These are phyloP conservation scores for Phyto melanocephala DNA, from an alignment of 2,888 invertebrate genomes.

Conservation along the genomic window DNA sequence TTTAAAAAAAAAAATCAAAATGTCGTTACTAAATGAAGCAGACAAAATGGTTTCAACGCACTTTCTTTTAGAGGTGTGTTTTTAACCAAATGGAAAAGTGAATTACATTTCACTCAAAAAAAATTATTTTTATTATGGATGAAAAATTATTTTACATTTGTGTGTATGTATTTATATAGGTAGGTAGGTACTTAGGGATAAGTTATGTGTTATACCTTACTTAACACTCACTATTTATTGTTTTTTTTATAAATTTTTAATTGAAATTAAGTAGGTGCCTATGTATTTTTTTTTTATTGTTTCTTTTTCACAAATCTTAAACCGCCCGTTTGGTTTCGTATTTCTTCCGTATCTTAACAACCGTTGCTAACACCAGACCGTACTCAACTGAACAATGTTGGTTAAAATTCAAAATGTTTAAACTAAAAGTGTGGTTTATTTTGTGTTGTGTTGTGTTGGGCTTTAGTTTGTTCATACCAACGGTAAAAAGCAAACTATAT, in stretches of 20 bases:
- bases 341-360: constrained; percentile 61
- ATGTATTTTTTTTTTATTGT: not conserved
- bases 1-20: constrained; percentile 3
- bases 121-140: not conserved
- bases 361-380: constrained; percentile 65
- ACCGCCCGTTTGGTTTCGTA: constrained; percentile 5
- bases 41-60: constrained; percentile 17
- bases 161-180: no score
- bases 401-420: constrained; percentile 42
- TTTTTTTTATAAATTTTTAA: not conserved
- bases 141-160: no score
- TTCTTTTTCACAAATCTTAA: constrained; percentile 3
- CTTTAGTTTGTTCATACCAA: constrained; percentile 2
- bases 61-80: constrained; percentile 47
- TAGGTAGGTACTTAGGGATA: no score
- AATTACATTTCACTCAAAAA: not conserved
- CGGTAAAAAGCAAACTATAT: not conserved
- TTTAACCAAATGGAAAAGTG: not conserved
- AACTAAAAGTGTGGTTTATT: constrained; percentile 24
- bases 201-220: constrained; percentile 29
- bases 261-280: not conserved
- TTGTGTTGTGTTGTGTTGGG: not conserved
- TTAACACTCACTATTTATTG: constrained; percentile 32
- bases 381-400: constrained; percentile 63
- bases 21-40: constrained; percentile 34